A percentile compares a stretch with the other conserved stretches of the same genome.
phyloP scores from a whole-genome alignment of 2,888 invertebrate genomes.

The Alloplasta piceator region DNA sequence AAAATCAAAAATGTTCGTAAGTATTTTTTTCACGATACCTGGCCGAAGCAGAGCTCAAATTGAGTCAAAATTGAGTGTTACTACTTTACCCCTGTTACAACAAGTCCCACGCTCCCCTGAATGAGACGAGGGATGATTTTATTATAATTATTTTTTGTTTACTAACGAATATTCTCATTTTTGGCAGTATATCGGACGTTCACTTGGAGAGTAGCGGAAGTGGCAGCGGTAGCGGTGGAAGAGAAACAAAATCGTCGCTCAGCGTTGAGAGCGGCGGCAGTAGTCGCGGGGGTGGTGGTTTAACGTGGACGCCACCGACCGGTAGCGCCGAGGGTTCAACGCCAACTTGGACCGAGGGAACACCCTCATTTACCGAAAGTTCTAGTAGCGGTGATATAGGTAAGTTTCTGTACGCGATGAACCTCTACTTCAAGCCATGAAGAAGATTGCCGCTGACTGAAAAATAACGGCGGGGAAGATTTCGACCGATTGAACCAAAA shows the following conservation, averaged over 20 bases:
- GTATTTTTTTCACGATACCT: no score
- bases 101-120: no score
- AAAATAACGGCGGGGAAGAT: neutral
- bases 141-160: conserved; percentile 7
- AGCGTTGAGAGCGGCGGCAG: conserved; percentile 87
- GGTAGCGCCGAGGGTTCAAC: conserved; percentile 94
- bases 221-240: conserved; percentile 84
- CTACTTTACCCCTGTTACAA: no score
- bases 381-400: conserved; percentile 96
- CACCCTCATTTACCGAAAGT: conserved; percentile 98
- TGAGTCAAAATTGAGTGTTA: no score
- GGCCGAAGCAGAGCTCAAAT: no score
- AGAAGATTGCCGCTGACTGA: conserved; percentile 30
- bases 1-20: no score
- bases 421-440: conserved; percentile 76
- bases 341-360: conserved; percentile 99
- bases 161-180: neutral
- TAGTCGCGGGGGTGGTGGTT: conserved; percentile 84
- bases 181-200: conserved; percentile 88
- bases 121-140: neutral
- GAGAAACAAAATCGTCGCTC: conserved; percentile 86
- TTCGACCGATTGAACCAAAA: neutral
- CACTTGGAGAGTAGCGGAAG: conserved; percentile 86
- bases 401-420: conserved; percentile 84
- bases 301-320: conserved; percentile 92